Conservation (phyloP, 2,888 invertebrate genomes). For the Amblyjoppa proteus region DNA sequence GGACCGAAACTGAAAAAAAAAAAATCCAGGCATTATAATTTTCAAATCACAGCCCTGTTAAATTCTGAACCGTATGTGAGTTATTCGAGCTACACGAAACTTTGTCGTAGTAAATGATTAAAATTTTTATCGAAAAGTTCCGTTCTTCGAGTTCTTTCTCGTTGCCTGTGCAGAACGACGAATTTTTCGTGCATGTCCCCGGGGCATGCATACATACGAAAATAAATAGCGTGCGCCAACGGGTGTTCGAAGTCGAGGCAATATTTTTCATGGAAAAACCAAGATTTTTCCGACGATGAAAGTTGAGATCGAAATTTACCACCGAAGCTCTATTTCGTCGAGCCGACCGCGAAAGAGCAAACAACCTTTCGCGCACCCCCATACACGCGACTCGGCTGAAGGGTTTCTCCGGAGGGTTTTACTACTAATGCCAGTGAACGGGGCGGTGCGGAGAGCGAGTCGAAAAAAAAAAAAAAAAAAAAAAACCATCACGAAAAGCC, state of each 20-base stretch:
- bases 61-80: background rate
- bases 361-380: constrained; percentile 1
- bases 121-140: background rate
- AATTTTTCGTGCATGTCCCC: background rate
- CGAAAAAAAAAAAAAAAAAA: background rate
- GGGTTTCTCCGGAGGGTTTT: constrained; percentile 11
- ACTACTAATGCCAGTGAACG: background rate
- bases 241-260: background rate
- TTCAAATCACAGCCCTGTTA: background rate
- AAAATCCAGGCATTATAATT: background rate
- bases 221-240: background rate
- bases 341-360: constrained; percentile 11
- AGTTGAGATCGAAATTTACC: constrained; percentile 1
- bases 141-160: background rate
- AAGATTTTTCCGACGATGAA: constrained; percentile 5
- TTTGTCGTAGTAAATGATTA: background rate
- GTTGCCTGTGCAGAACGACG: background rate
- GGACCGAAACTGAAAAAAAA: background rate
- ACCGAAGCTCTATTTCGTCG: background rate
- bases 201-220: background rate
- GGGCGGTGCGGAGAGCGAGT: background rate
- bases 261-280: constrained; percentile 34
- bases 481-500: background rate
- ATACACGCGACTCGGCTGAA: constrained; percentile 9
- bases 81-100: background rate